These are phyloP conservation scores for Eciton burchellii DNA, from an alignment of 1,140 invertebrate genomes.

Conservation along the genomic window DNA sequence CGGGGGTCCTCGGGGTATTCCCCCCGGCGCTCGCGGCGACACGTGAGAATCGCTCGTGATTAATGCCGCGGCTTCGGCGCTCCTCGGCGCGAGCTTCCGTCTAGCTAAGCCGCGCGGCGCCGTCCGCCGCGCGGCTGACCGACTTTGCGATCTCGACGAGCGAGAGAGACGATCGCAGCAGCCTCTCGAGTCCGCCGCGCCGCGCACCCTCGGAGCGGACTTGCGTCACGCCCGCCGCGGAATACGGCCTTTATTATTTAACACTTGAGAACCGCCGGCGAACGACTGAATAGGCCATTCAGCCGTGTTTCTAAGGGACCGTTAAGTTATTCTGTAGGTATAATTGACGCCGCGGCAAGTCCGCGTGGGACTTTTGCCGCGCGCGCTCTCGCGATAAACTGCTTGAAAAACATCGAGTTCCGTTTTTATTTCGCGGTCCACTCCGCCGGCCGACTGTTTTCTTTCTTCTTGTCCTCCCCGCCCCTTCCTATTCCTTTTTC, in stretches of 20 bases:
- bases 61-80: constrained; percentile 21
- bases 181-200: not conserved
- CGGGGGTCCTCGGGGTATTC: not conserved
- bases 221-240: constrained; percentile 81
- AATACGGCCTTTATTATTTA: constrained; percentile 84
- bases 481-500: not conserved
- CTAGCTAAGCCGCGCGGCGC: not conserved
- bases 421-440: constrained; percentile 64
- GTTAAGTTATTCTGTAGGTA: constrained; percentile 85
- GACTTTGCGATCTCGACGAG: constrained; percentile 9
- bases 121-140: no score
- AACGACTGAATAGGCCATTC: constrained; percentile 85
- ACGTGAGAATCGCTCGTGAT: constrained; percentile 31
- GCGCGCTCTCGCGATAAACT: constrained; percentile 76
- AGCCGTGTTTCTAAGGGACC: constrained; percentile 84
- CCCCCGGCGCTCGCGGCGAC: constrained; percentile 11
- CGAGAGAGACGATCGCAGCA: not conserved
- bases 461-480: constrained; percentile 9
- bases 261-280: constrained; percentile 84
- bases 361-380: constrained; percentile 80
- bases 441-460: constrained; percentile 10
- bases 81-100: constrained; percentile 1
- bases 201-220: constrained; percentile 58
- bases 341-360: constrained; percentile 85
- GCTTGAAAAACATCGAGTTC: constrained; percentile 77